Percentiles rank a stretch among this genome's conserved stretches.
Evolutionary conservation across 1,140 invertebrate species (phyloP).

Genomic region (Teleogryllus occipitalis): DNA sequence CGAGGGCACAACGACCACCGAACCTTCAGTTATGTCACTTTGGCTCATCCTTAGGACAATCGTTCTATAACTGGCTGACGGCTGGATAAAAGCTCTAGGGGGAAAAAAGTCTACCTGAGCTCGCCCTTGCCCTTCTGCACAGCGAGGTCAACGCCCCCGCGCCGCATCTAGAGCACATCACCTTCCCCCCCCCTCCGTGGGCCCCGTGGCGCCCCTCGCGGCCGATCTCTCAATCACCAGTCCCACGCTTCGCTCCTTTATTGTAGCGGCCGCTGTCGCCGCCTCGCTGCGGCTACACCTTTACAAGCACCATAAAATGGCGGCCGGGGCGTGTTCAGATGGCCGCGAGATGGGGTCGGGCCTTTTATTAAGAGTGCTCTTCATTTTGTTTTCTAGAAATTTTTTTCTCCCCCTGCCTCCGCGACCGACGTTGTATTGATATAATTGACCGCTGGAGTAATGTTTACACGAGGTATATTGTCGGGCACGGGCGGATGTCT

Average conservation of each 20-base stretch:
- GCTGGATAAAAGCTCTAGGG: no score
- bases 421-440: not conserved
- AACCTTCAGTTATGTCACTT: no score
- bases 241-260: not conserved
- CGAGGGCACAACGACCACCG: no score
- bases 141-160: no score
- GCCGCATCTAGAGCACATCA: no score
- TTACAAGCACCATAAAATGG: not conserved
- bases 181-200: no score
- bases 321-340: not conserved
- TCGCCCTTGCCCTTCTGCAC: no score
- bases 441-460: not conserved
- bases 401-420: not conserved
- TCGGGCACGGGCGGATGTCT: no score
- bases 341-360: not conserved
- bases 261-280: not conserved
- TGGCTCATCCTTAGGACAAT: no score
- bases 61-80: no score
- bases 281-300: not conserved
- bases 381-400: not conserved
- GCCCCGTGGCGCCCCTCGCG: not conserved
- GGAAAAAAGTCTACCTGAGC: no score
- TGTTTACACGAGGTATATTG: not conserved
- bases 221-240: not conserved
- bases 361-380: not conserved